Evolutionary conservation across 2,113 vertebrate genomes (phyloP).

Genomic region (Platycercus adscitus): DNA sequence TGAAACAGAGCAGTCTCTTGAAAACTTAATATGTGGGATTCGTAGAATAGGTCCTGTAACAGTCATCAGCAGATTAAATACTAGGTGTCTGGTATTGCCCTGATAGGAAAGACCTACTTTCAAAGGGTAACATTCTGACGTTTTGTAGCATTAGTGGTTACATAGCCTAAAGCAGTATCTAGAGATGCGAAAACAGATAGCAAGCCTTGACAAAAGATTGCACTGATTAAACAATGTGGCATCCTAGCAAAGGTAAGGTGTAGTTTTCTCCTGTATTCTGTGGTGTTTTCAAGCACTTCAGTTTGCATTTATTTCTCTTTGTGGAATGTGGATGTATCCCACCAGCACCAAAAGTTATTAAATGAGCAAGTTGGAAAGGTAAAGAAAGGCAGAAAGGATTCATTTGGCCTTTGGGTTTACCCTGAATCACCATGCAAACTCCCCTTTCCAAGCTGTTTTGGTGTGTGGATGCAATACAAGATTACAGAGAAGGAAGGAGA

Average conservation of each 20-base stretch:
- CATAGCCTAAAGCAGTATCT: background rate
- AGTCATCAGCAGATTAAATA: background rate
- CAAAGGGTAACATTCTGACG: background rate
- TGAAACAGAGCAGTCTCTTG: background rate
- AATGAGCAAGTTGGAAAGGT: background rate
- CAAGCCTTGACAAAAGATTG: background rate
- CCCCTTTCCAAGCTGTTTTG: background rate
- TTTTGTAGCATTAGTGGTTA: background rate
- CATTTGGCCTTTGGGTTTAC: background rate
- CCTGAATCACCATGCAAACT: background rate
- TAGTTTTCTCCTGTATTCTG: background rate
- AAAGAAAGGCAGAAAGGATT: background rate
- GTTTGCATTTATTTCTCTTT: background rate
- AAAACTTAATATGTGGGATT: background rate
- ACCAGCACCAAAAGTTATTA: background rate
- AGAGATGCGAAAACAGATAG: background rate
- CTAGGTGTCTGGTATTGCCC: background rate
- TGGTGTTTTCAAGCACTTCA: background rate
- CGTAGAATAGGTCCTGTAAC: background rate
- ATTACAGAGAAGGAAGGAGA: background rate
- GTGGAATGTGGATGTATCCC: background rate
- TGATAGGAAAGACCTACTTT: background rate
- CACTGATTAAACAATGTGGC: background rate
- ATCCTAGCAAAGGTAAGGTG: background rate
- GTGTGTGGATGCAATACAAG: background rate